These are phyloP conservation scores for Eristalis tenax DNA, from an alignment of 2,888 invertebrate species.

Conservation along the genomic window DNA sequence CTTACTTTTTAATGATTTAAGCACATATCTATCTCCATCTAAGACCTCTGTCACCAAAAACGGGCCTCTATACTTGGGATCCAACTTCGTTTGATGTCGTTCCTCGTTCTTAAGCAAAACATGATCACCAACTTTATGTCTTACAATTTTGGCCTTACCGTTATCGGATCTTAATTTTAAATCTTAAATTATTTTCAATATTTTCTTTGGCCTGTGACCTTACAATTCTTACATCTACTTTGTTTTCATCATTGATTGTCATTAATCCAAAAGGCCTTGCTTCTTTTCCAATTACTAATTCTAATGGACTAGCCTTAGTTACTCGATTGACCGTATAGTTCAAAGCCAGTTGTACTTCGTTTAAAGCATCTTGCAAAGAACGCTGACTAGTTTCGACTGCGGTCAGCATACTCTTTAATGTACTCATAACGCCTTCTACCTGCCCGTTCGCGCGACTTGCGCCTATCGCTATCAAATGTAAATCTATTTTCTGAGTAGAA, in stretches of 20 bases:
- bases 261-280: slow-evolving; percentile 25
- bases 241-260: slow-evolving; percentile 6
- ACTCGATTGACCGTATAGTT: slow-evolving; percentile 20
- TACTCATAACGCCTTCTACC: slow-evolving; percentile 58
- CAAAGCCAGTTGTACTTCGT: slow-evolving; percentile 56
- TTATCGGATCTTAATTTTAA: slow-evolving; percentile 19
- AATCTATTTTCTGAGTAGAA: slow-evolving; percentile 1
- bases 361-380: slow-evolving; percentile 58
- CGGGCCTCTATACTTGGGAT: slow-evolving; percentile 23
- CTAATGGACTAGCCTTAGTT: slow-evolving; percentile 29
- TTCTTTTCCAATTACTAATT: slow-evolving; percentile 27
- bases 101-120: slow-evolving; percentile 44
- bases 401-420: slow-evolving; percentile 54
- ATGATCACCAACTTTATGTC: slow-evolving; percentile 28
- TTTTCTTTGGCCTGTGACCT: slow-evolving; percentile 25
- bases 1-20: slow-evolving; percentile 16
- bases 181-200: slow-evolving; percentile 39
- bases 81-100: slow-evolving; percentile 43
- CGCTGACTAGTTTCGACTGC: slow-evolving; percentile 62
- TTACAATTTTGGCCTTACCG: slow-evolving; percentile 21
- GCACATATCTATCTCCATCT: slow-evolving; percentile 13
- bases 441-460: slow-evolving; percentile 63
- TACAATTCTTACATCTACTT: slow-evolving; percentile 8
- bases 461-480: slow-evolving; percentile 58
- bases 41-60: slow-evolving; percentile 22